Percentiles rank a stretch among this genome's conserved stretches.
Conservation (phyloP, 2,888 invertebrate genomes). For the Drosophila anceps region DNA sequence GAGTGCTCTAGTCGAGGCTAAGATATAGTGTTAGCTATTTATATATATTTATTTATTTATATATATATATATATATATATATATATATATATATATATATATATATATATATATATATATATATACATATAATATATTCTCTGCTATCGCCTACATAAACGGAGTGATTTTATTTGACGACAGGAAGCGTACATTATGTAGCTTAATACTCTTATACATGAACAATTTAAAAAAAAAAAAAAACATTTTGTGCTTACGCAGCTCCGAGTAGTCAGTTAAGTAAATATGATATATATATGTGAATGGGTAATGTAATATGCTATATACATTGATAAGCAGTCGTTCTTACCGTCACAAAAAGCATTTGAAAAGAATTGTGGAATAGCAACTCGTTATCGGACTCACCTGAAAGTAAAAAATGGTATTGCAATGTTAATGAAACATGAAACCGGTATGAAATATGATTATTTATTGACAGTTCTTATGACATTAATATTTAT, state of each 20-base stretch:
- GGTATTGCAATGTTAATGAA: not conserved
- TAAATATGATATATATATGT: not conserved
- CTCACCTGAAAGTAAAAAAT: conserved; percentile 41
- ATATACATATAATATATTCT: no score
- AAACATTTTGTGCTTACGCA: not conserved
- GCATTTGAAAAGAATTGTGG: no score
- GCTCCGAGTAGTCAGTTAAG: not conserved
- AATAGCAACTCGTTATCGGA: not conserved
- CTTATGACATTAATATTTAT: no score
- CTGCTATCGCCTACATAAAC: conserved; percentile 44
- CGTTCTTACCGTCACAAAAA: conserved; percentile 5
- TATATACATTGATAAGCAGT: not conserved
- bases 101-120: no score
- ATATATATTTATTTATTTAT: no score
- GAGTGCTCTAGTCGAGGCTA: not conserved
- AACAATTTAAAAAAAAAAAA: not conserved
- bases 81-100: no score
- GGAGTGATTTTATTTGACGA: conserved; percentile 16
- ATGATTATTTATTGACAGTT: not conserved
- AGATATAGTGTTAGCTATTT: no score
- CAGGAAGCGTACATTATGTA: conserved; percentile 29
- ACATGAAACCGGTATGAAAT: not conserved
- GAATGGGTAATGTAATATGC: not conserved
- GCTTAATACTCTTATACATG: not conserved
- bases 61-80: no score